phyloP scores from a whole-genome alignment of 1,140 invertebrate genomes.

The Ceratina calcarata region DNA sequence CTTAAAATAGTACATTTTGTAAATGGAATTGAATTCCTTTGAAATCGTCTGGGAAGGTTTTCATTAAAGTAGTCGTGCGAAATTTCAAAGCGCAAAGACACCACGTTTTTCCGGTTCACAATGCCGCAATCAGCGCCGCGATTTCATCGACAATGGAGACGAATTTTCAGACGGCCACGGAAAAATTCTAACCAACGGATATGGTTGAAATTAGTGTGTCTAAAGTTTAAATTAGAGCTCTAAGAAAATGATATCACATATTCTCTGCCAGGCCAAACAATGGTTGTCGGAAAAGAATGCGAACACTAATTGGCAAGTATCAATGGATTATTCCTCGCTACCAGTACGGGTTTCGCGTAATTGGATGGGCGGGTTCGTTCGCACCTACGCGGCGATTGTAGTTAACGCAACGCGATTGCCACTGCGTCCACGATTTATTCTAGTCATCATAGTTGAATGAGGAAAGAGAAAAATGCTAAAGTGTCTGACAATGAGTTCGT shows the following conservation, averaged over 20 bases:
- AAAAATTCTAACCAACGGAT: background rate
- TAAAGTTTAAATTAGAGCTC: slow-evolving; percentile 29
- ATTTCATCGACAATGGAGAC: background rate
- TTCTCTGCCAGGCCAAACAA: background rate
- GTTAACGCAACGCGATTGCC: slow-evolving; percentile 66
- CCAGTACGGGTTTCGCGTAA: slow-evolving; percentile 62
- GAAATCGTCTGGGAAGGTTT: background rate
- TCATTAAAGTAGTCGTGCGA: too few species aligned
- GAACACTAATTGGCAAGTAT: slow-evolving; percentile 62
- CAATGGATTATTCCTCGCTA: slow-evolving; percentile 32
- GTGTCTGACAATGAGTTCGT: too few species aligned
- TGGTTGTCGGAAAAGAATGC: slow-evolving; percentile 60
- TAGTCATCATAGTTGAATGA: slow-evolving; percentile 30
- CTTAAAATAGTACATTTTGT: too few species aligned
- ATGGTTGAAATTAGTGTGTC: slow-evolving; percentile 14
- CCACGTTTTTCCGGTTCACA: background rate
- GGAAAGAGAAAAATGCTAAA: too few species aligned
- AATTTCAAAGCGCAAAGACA: too few species aligned
- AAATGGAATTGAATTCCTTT: too few species aligned
- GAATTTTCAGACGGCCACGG: background rate
- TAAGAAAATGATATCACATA: slow-evolving; percentile 29
- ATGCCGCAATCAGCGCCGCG: background rate
- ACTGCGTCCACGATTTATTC: slow-evolving; percentile 38
- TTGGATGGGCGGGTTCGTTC: slow-evolving; percentile 64
- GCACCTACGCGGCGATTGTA: slow-evolving; percentile 67